These are phyloP conservation scores for Stramonita haemastoma DNA, from an alignment of 2,888 invertebrate species.

Conservation along the genomic window DNA sequence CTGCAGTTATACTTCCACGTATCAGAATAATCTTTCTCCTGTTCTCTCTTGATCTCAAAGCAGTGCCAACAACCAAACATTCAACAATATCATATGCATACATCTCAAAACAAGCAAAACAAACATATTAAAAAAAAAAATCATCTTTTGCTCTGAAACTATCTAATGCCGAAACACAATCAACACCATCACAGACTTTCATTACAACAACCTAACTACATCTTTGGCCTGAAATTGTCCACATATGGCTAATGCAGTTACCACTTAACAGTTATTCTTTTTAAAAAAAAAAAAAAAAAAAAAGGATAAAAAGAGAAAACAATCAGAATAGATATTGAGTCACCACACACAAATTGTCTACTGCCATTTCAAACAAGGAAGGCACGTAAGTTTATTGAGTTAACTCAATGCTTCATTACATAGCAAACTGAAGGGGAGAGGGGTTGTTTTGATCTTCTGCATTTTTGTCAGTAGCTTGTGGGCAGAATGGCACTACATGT, in stretches of 20 bases:
- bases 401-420: neutral
- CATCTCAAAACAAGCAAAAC: neutral
- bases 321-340: neutral
- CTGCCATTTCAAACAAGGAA: neutral
- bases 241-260: neutral
- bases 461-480: no score
- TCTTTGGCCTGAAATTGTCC: neutral
- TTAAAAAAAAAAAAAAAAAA: neutral
- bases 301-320: no score
- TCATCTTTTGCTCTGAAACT: no score
- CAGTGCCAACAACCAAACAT: neutral
- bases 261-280: neutral
- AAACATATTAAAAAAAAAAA: neutral
- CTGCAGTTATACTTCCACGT: no score
- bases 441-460: neutral
- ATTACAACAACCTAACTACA: no score
- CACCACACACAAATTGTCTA: neutral
- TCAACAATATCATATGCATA: neutral
- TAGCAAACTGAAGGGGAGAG: neutral
- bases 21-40: no score
- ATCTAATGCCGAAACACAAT: no score
- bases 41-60: neutral
- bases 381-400: neutral
- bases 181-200: no score
- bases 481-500: no score